phyloP scores from a whole-genome alignment of 2,888 invertebrate genomes.

The Theretra japonica region DNA sequence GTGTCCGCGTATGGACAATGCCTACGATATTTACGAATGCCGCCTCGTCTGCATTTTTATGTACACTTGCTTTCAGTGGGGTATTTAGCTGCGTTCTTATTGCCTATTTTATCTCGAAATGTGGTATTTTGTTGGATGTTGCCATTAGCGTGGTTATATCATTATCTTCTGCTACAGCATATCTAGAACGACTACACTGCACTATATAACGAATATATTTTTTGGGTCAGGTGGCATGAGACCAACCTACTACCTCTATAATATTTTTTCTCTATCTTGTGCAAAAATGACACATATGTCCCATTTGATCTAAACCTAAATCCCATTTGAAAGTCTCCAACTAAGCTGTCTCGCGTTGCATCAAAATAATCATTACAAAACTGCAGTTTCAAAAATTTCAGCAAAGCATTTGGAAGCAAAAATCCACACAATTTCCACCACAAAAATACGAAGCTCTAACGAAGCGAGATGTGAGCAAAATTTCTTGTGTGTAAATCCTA shows the following conservation, averaged over 20 bases:
- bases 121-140: neutral
- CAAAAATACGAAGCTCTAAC: slow-evolving; percentile 9
- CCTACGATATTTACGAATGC: slow-evolving; percentile 26
- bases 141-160: neutral
- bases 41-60: slow-evolving; percentile 22
- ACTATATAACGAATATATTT: neutral
- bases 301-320: too few species aligned
- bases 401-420: neutral
- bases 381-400: neutral
- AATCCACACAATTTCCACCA: neutral
- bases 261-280: too few species aligned
- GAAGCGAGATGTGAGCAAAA: slow-evolving; percentile 1
- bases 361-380: too few species aligned
- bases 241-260: too few species aligned
- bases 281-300: too few species aligned
- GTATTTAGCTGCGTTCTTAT: slow-evolving; percentile 6
- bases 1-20: slow-evolving; percentile 27
- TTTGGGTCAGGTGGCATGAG: too few species aligned
- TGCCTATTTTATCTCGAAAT: neutral
- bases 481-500: slow-evolving; percentile 14
- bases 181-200: neutral
- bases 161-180: neutral
- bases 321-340: too few species aligned
- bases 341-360: too few species aligned
- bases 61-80: slow-evolving; percentile 2